phyloP scores from a whole-genome alignment of 2,797 vertebrate genomes.

The Pangasius djambal region DNA sequence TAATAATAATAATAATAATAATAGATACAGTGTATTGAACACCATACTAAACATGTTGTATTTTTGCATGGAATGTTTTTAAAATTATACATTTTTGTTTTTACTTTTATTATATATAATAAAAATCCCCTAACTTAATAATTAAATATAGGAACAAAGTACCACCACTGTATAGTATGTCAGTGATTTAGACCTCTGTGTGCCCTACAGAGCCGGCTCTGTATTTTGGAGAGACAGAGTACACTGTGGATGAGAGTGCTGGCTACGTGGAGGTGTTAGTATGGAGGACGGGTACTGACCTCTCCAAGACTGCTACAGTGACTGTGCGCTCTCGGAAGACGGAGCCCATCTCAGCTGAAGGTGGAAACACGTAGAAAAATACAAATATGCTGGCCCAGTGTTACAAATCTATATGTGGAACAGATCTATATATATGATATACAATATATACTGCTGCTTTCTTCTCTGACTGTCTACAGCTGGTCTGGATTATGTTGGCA shows the following conservation, averaged over 20 bases:
- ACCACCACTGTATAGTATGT: neutral
- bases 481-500: conserved; percentile 84
- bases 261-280: conserved; percentile 82
- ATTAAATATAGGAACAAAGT: neutral
- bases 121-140: neutral
- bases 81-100: neutral
- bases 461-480: conserved; percentile 65
- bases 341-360: conserved; percentile 83
- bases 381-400: neutral
- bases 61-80: neutral
- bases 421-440: neutral
- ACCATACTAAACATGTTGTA: neutral
- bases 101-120: neutral
- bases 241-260: conserved; percentile 78
- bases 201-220: conserved; percentile 77
- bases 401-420: neutral
- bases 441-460: neutral
- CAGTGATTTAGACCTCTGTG: conserved; percentile 4
- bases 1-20: neutral
- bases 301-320: conserved; percentile 83
- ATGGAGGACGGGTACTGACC: conserved; percentile 85
- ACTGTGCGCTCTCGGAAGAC: conserved; percentile 81
- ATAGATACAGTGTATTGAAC: neutral
- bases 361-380: conserved; percentile 62
- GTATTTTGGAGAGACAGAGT: conserved; percentile 81